phyloP scores from a whole-genome alignment of 2,888 invertebrate species.

The Apodemia zela region DNA sequence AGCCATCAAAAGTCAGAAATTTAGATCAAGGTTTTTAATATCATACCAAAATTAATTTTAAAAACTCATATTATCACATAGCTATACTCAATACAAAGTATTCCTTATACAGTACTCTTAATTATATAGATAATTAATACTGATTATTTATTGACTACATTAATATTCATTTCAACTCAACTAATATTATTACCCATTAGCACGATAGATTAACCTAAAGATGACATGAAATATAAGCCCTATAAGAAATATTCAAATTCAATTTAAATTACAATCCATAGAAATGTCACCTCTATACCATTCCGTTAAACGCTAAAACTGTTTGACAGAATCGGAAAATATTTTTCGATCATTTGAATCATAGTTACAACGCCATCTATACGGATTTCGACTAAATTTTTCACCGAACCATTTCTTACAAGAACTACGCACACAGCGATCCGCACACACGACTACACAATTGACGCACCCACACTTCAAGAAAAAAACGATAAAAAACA shows the following conservation, averaged over 20 bases:
- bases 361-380: conserved; percentile 73
- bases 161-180: too few species aligned
- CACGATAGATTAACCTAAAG: conserved; percentile 25
- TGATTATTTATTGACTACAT: too few species aligned
- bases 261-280: conserved; percentile 25
- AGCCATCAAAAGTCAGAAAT: too few species aligned
- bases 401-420: conserved; percentile 77
- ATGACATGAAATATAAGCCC: conserved; percentile 28
- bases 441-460: conserved; percentile 57
- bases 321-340: conserved; percentile 37
- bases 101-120: too few species aligned
- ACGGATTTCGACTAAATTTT: conserved; percentile 71
- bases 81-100: too few species aligned
- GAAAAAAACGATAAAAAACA: conserved; percentile 78
- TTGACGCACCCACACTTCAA: conserved; percentile 74
- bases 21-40: too few species aligned
- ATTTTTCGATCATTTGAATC: conserved; percentile 62
- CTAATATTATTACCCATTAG: background rate
- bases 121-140: too few species aligned
- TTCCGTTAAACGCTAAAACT: conserved; percentile 19
- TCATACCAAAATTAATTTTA: too few species aligned
- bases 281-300: conserved; percentile 35
- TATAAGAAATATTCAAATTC: conserved; percentile 26
- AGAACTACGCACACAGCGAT: conserved; percentile 62
- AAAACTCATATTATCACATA: too few species aligned